phyloP scores from a whole-genome alignment of 92 coral and sea anemone genomes.

The Porites cylindrica region DNA sequence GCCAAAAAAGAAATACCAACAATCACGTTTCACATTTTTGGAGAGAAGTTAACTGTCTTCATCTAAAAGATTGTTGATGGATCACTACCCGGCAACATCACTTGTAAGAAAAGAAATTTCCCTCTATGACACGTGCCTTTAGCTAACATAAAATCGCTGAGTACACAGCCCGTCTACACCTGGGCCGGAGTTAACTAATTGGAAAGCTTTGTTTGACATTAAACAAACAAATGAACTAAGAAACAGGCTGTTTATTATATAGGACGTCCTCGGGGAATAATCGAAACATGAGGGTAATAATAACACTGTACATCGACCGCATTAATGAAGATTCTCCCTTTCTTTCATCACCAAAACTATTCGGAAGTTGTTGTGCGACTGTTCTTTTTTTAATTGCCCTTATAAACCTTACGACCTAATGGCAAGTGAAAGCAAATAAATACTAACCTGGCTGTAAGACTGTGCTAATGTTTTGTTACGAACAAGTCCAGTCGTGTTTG shows the following conservation, averaged over 20 bases:
- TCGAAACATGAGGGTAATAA: neutral
- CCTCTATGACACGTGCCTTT: conserved; percentile 22
- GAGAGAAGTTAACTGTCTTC: too few relatives aligned
- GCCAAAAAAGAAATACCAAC: too few relatives aligned
- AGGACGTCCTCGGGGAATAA: conserved; percentile 26
- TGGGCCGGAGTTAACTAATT: conserved; percentile 12
- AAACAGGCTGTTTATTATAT: neutral
- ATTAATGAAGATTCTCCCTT: neutral
- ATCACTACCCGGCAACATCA: too few relatives aligned
- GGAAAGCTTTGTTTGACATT: conserved; percentile 7
- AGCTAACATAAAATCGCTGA: neutral
- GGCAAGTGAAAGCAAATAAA: neutral
- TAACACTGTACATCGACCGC: neutral
- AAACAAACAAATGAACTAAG: conserved; percentile 8
- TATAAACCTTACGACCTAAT: neutral
- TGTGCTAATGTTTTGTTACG: conserved; percentile 37
- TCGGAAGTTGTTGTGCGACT: neutral
- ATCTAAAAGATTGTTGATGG: too few relatives aligned
- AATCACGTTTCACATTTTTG: too few relatives aligned
- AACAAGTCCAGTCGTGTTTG: conserved; percentile 54
- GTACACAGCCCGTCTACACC: conserved; percentile 16
- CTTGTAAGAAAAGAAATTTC: too few relatives aligned
- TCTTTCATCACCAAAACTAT: neutral
- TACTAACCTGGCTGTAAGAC: neutral
- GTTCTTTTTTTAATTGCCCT: neutral